Conservation (phyloP, 30 jellyfish, hydroid and myxozoan genomes). For the Turritopsis dohrnii region DNA sequence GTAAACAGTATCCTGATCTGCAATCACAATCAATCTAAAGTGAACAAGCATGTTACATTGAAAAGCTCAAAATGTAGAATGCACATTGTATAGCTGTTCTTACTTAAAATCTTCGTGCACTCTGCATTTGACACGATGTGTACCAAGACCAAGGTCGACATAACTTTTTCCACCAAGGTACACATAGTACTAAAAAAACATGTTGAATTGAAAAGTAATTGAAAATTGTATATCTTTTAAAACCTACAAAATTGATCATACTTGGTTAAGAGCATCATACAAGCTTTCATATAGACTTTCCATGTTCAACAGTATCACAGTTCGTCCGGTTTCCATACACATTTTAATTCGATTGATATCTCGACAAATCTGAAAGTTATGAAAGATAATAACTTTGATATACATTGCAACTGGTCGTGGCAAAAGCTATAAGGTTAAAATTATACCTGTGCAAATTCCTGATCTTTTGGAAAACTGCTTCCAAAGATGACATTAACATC, state of each 20-base stretch:
- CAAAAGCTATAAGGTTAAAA: too few species aligned
- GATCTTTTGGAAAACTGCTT: conserved; percentile 74
- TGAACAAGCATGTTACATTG: background rate
- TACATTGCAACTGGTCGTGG: background rate
- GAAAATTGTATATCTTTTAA: background rate
- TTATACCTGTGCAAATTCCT: conserved; percentile 76
- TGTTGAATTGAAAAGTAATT: background rate
- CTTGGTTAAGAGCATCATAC: conserved; percentile 80
- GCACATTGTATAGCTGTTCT: conserved; percentile 9
- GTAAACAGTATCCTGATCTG: conserved; percentile 65
- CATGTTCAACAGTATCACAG: conserved; percentile 73
- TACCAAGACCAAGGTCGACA: conserved; percentile 79
- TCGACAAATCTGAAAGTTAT: conserved; percentile 44
- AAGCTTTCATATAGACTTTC: conserved; percentile 65
- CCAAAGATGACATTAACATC: conserved; percentile 60
- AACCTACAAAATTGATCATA: conserved; percentile 7
- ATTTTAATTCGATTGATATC: conserved; percentile 64
- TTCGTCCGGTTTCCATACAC: conserved; percentile 79
- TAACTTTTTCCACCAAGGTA: conserved; percentile 66
- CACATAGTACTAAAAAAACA: conserved; percentile 42
- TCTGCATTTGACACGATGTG: conserved; percentile 74
- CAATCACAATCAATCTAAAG: conserved; percentile 60
- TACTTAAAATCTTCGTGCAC: conserved; percentile 79
- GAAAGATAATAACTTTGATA: background rate
- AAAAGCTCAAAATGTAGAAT: background rate